Percentiles rank a stretch among this genome's conserved stretches.
Conservation (phyloP, 2,113 vertebrate genomes). For the Toxotes jaculatrix region DNA sequence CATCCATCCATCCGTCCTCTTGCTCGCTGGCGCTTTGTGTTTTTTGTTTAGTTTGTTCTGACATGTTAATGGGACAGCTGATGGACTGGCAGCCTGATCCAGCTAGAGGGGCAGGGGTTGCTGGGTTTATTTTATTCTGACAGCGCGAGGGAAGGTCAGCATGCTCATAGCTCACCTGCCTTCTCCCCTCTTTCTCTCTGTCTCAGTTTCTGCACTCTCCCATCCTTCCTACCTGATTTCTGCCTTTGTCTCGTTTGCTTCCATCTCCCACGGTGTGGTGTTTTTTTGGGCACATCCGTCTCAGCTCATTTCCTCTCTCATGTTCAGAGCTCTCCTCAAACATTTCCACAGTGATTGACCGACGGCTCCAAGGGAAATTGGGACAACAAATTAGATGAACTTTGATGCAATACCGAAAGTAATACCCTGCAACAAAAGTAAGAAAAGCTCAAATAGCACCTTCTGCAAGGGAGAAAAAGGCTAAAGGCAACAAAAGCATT, state of each 20-base stretch:
- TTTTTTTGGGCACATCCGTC: constrained; percentile 56
- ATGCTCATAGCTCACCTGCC: constrained; percentile 66
- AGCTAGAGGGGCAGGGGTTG: constrained; percentile 60
- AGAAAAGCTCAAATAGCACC: constrained; percentile 42
- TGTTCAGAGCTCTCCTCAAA: constrained; percentile 52
- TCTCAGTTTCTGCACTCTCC: constrained; percentile 34
- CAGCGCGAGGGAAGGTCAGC: constrained; percentile 72
- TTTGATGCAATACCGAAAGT: constrained; percentile 46
- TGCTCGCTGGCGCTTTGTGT: constrained; percentile 46
- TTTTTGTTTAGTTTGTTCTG: constrained; percentile 75
- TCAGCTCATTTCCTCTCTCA: constrained; percentile 59
- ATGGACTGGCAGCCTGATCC: constrained; percentile 72
- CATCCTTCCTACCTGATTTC: constrained; percentile 52
- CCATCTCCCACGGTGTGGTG: constrained; percentile 46
- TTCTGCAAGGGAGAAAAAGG: constrained; percentile 31
- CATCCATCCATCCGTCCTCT: constrained; percentile 59
- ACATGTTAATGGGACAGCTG: constrained; percentile 80
- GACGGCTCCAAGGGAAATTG: constrained; percentile 53
- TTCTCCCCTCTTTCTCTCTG: constrained; percentile 32
- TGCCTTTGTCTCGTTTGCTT: constrained; percentile 51
- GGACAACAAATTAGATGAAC: constrained; percentile 60
- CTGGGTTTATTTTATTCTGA: constrained; percentile 76
- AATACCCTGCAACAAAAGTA: constrained; percentile 50
- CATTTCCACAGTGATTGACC: constrained; percentile 58
- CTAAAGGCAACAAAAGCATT: constrained; percentile 42